Percentiles rank a stretch among this genome's conserved stretches.
Evolutionary conservation across 2,113 vertebrate species (phyloP).

Genomic region (Cephalophus harveyi): DNA sequence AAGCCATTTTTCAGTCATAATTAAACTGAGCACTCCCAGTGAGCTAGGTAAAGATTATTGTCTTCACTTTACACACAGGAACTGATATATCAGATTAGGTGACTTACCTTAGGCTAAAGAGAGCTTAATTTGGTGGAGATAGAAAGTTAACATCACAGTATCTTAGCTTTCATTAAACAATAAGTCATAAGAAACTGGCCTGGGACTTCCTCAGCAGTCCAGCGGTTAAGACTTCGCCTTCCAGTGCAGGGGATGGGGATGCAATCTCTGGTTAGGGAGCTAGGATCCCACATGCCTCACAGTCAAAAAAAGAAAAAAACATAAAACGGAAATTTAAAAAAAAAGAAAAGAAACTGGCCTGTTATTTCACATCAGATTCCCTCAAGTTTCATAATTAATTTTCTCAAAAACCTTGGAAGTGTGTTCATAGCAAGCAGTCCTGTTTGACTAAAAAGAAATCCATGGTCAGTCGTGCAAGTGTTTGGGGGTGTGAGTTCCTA

Average conservation of each 20-base stretch:
- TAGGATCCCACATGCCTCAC: neutral
- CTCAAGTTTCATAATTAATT: neutral
- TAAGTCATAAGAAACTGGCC: neutral
- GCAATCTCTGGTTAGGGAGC: neutral
- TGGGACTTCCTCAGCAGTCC: neutral
- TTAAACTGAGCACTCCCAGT: neutral
- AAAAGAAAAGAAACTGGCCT: neutral
- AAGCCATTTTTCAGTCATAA: neutral
- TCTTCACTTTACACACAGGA: neutral
- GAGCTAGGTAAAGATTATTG: neutral
- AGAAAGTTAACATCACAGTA: neutral
- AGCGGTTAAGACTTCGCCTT: neutral
- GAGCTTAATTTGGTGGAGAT: neutral
- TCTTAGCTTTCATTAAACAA: neutral
- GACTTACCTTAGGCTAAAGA: neutral
- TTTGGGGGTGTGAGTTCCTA: neutral
- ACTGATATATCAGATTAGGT: neutral
- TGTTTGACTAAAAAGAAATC: neutral
- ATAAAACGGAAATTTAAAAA: neutral
- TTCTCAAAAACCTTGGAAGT: neutral
- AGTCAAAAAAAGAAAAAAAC: neutral
- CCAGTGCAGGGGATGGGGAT: neutral
- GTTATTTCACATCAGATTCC: neutral
- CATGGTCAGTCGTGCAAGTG: neutral
- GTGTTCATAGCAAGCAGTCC: neutral